Conservation (phyloP, 2,113 vertebrate genomes). For the Mellivora capensis region DNA sequence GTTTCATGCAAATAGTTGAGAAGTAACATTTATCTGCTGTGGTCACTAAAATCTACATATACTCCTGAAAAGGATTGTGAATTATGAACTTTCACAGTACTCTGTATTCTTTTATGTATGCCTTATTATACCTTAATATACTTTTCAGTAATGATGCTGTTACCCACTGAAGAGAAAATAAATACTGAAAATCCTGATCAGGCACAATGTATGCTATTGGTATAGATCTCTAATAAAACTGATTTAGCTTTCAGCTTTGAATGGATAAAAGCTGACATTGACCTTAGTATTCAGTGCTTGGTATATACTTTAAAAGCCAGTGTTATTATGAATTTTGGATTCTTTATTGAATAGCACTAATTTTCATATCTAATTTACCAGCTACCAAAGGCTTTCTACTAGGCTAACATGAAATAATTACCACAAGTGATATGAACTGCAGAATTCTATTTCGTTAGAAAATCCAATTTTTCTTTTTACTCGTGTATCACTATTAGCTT, state of each 20-base stretch:
- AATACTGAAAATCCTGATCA: not conserved
- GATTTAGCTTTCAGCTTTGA: not conserved
- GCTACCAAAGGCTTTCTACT: not conserved
- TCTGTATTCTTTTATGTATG: not conserved
- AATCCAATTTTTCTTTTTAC: conserved; percentile 21
- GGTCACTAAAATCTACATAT: not conserved
- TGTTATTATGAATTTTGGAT: not conserved
- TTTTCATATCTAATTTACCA: conserved; percentile 13
- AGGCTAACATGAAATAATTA: not conserved
- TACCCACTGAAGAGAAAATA: not conserved
- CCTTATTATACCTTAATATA: not conserved
- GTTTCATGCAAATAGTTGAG: not conserved
- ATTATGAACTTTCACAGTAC: not conserved
- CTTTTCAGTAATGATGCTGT: not conserved
- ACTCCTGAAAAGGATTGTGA: not conserved
- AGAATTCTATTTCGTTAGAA: conserved; percentile 41
- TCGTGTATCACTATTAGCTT: not conserved
- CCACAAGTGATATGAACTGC: not conserved
- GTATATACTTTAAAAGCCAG: not conserved
- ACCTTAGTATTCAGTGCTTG: not conserved
- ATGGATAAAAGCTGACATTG: not conserved
- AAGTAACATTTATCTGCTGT: not conserved
- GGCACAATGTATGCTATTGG: not conserved
- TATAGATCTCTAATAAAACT: not conserved
- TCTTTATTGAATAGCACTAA: not conserved